Evolutionary conservation across 2,797 vertebrate species (phyloP).

Genomic region (Gadopsis bispinosus): DNA sequence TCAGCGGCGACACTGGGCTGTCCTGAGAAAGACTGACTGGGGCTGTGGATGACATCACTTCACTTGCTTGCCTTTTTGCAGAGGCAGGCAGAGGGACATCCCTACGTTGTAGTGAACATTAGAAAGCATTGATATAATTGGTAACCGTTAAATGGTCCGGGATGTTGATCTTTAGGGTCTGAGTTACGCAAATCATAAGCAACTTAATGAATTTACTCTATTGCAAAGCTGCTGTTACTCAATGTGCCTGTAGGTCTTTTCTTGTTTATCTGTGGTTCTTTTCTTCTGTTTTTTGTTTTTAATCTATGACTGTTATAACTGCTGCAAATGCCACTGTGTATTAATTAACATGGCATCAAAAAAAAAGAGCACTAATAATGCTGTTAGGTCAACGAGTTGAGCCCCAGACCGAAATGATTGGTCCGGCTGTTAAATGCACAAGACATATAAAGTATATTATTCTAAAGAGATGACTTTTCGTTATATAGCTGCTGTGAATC

Average conservation of each 20-base stretch:
- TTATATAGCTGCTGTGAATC: background rate
- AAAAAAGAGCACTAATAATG: background rate
- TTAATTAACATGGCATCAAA: background rate
- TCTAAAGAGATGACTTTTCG: rapidly evolving
- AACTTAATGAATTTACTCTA: background rate
- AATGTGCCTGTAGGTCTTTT: background rate
- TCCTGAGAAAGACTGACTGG: conserved; percentile 44
- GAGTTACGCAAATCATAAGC: background rate
- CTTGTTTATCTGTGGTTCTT: background rate
- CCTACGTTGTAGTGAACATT: conserved; percentile 18
- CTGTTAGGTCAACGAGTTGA: background rate
- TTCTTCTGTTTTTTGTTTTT: too few relatives aligned
- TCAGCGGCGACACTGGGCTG: conserved; percentile 59
- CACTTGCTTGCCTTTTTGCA: conserved; percentile 46
- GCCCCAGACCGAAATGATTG: background rate
- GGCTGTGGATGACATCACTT: conserved; percentile 73
- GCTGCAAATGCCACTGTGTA: background rate
- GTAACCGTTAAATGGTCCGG: background rate
- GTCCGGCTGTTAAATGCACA: background rate
- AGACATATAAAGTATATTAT: background rate
- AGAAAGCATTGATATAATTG: background rate
- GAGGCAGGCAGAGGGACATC: conserved; percentile 34
- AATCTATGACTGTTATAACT: background rate
- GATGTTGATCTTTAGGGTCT: background rate
- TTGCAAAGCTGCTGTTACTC: background rate